A percentile compares a stretch with the other conserved stretches of the same genome.
Conservation (phyloP, 2,888 invertebrate species). For the Drosophila mayaguana region DNA sequence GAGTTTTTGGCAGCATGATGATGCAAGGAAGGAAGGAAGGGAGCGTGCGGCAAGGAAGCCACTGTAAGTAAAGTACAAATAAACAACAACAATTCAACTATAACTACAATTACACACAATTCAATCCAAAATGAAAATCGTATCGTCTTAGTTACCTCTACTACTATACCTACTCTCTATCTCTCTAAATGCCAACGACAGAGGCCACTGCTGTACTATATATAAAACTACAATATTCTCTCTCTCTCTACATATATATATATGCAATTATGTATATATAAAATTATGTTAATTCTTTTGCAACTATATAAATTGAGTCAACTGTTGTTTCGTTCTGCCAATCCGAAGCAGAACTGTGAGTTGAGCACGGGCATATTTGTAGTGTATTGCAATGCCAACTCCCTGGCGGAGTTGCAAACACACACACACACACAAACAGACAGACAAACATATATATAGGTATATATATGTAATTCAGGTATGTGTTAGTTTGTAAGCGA, state of each 20-base stretch:
- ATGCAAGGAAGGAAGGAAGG: conserved; percentile 11
- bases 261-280: conserved; percentile 26
- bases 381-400: conserved; percentile 42
- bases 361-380: conserved; percentile 36
- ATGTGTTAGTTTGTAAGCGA: conserved; percentile 70
- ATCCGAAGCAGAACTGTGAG: conserved; percentile 30
- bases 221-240: conserved; percentile 19
- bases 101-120: conserved; percentile 31
- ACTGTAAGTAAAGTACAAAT: conserved; percentile 83
- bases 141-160: conserved; percentile 45
- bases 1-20: conserved; percentile 11
- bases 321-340: conserved; percentile 67
- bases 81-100: conserved; percentile 16
- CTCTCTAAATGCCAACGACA: conserved; percentile 43
- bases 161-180: conserved; percentile 58
- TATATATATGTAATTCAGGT: conserved; percentile 46
- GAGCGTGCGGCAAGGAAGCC: conserved; percentile 82
- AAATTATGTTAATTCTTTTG: conserved; percentile 31
- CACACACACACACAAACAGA: background rate
- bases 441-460: background rate
- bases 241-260: conserved; percentile 16
- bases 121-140: conserved; percentile 41
- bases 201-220: conserved; percentile 15
- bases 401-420: conserved; percentile 56
- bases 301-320: conserved; percentile 60